phyloP scores from a whole-genome alignment of 1,140 invertebrate genomes.

The Trichonephila inaurata region DNA sequence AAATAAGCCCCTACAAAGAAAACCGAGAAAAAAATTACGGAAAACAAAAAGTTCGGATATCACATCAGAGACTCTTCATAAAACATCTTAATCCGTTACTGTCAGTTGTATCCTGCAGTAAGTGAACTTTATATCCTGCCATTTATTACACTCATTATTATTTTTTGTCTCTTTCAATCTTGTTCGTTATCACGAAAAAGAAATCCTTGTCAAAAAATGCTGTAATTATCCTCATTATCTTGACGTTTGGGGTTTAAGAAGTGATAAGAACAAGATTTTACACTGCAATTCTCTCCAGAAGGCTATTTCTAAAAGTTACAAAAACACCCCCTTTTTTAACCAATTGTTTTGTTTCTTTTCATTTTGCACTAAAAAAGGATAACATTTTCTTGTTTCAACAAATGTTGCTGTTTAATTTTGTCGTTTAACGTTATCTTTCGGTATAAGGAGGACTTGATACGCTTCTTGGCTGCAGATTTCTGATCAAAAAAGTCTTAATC shows the following conservation, averaged over 20 bases:
- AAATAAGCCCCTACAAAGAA: neutral
- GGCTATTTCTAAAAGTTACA: neutral
- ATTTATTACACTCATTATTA: conserved; percentile 67
- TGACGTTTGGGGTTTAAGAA: conserved; percentile 59
- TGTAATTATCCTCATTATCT: conserved; percentile 69
- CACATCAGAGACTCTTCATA: conserved; percentile 46
- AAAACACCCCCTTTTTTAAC: neutral
- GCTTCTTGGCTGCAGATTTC: neutral
- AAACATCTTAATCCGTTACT: conserved; percentile 67
- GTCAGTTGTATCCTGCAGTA: conserved; percentile 51
- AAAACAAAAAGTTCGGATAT: neutral
- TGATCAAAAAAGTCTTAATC: neutral
- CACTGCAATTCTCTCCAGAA: neutral
- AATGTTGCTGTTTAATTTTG: conserved; percentile 37
- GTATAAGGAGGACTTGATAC: neutral
- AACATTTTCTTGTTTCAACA: conserved; percentile 20
- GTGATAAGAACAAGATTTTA: conserved; percentile 64
- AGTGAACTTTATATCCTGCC: conserved; percentile 71
- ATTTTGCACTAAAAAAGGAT: neutral
- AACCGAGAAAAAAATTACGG: neutral
- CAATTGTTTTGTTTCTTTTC: neutral
- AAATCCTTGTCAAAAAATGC: conserved; percentile 64
- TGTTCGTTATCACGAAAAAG: conserved; percentile 62
- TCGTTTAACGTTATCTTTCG: neutral
- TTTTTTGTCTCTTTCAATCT: conserved; percentile 7